phyloP scores from a whole-genome alignment of 2,113 vertebrate species.

The Dasypus novemcinctus region DNA sequence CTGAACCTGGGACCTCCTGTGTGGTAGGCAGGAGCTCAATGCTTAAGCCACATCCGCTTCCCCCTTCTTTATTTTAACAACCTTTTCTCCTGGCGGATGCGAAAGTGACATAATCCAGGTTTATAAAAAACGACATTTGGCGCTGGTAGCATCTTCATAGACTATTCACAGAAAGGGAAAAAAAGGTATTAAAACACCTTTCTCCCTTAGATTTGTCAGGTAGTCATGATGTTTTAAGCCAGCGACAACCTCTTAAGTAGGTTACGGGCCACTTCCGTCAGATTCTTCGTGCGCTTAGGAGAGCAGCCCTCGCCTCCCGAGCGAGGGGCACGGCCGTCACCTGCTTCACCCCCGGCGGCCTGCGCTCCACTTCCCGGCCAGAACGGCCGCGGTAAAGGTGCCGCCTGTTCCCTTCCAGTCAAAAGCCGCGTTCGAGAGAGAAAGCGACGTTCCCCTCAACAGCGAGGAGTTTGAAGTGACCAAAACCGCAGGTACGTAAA shows the following conservation, averaged over 20 bases:
- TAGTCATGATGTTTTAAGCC: not conserved
- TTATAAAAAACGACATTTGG: not conserved
- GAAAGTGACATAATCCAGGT: not conserved
- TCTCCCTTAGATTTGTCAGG: not conserved
- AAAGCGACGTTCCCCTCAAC: constrained; percentile 88
- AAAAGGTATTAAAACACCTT: not conserved
- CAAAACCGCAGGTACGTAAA: constrained; percentile 88
- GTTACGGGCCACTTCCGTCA: rapidly evolving
- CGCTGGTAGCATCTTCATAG: not conserved
- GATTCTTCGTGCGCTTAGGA: not conserved
- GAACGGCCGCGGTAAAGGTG: not conserved
- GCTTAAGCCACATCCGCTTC: no score
- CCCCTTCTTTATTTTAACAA: not conserved
- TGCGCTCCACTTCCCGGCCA: rapidly evolving
- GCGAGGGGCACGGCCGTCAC: rapidly evolving
- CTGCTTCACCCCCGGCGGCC: not conserved
- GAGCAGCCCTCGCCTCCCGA: no score
- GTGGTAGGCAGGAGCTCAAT: no score
- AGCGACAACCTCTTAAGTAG: not conserved
- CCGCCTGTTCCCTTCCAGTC: constrained; percentile 85
- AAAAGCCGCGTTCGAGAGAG: constrained; percentile 85
- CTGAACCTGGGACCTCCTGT: no score
- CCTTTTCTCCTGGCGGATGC: not conserved
- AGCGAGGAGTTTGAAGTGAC: constrained; percentile 90
- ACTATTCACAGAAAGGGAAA: not conserved